phyloP scores from a whole-genome alignment of 2,888 invertebrate species.

The Xestoiulus laeticollis region DNA sequence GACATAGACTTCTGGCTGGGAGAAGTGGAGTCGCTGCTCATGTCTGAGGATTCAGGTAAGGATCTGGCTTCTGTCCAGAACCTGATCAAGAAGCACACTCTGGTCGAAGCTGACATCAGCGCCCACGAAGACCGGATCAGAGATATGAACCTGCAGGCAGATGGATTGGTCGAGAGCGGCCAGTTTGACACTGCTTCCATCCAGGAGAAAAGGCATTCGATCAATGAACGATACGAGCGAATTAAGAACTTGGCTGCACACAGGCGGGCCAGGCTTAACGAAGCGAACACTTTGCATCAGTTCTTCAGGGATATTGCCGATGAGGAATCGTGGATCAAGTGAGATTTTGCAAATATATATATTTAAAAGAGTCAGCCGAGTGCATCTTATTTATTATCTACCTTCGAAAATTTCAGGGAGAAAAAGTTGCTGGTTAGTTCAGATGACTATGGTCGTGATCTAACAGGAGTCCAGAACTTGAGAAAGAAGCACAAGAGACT shows the following conservation, averaged over 20 bases:
- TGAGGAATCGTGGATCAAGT: constrained; percentile 99
- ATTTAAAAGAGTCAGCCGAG: too few relatives aligned
- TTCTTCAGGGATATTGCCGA: constrained; percentile 99
- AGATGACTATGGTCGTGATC: constrained; percentile 97
- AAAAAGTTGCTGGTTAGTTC: constrained; percentile 97
- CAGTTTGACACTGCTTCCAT: constrained; percentile 98
- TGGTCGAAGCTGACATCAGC: constrained; percentile 97
- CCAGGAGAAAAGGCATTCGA: constrained; percentile 87
- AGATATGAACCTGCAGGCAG: constrained; percentile 96
- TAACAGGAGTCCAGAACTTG: constrained; percentile 97
- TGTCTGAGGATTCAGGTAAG: constrained; percentile 97
- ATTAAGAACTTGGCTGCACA: constrained; percentile 92
- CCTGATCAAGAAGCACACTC: constrained; percentile 96
- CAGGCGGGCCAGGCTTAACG: constrained; percentile 89
- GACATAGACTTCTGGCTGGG: constrained; percentile 99
- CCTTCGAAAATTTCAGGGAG: constrained; percentile 71
- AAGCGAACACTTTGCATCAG: constrained; percentile 97
- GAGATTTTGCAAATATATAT: constrained; percentile 59
- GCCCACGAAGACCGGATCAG: constrained; percentile 95
- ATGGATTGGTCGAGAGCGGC: constrained; percentile 93
- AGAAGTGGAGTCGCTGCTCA: constrained; percentile 92
- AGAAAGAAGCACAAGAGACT: constrained; percentile 98
- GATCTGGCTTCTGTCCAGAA: constrained; percentile 98
- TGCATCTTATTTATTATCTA: background rate
- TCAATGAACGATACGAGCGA: constrained; percentile 96